Evolutionary conservation across 92 coral and sea anemone species (phyloP).

Genomic region (Montipora capitata): DNA sequence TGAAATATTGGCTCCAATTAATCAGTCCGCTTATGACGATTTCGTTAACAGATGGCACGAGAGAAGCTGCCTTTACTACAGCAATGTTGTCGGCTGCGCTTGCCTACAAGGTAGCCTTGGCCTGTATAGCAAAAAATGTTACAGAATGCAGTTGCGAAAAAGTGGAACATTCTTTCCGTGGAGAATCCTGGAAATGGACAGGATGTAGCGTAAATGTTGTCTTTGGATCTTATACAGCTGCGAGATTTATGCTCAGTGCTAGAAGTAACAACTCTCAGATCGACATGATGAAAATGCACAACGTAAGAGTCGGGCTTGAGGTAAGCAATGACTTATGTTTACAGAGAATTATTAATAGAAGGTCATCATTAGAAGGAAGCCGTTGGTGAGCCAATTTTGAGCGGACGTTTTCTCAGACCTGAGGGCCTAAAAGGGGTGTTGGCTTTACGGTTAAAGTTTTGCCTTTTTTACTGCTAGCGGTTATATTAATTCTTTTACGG

Average conservation of each 20-base stretch:
- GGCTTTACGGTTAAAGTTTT: too few relatives aligned
- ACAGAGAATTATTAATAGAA: too few relatives aligned
- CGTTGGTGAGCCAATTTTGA: too few relatives aligned
- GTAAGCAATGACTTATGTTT: constrained; percentile 7
- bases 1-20: too few relatives aligned
- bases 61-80: constrained; percentile 70
- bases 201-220: constrained; percentile 37
- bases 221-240: constrained; percentile 44
- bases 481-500: too few relatives aligned
- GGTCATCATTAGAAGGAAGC: too few relatives aligned
- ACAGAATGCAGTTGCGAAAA: constrained; percentile 56
- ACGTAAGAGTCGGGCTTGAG: constrained; percentile 70
- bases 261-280: constrained; percentile 36
- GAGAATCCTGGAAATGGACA: constrained; percentile 26
- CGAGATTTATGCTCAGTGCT: constrained; percentile 52
- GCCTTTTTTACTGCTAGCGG: too few relatives aligned
- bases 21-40: neutral
- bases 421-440: too few relatives aligned
- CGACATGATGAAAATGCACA: constrained; percentile 47
- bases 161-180: constrained; percentile 6
- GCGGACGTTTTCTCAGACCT: too few relatives aligned
- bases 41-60: constrained; percentile 26
- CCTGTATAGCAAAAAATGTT: constrained; percentile 55
- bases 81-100: constrained; percentile 65
- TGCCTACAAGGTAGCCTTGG: constrained; percentile 56